Evolutionary conservation across 2,113 vertebrate genomes (phyloP).

Genomic region (Reinhardtius hippoglossoides): DNA sequence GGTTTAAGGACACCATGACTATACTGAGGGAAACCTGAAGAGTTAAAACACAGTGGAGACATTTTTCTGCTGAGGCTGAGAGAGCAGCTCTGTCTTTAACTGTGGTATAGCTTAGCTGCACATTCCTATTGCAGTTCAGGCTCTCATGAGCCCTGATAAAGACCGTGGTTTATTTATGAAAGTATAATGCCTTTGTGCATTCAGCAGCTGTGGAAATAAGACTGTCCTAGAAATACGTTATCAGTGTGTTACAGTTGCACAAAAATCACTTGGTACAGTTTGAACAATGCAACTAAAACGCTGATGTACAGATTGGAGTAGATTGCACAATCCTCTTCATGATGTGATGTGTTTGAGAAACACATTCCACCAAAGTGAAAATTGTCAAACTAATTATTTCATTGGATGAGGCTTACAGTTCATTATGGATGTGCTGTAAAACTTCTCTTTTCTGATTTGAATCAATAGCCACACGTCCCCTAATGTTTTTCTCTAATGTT

Average conservation of each 20-base stretch:
- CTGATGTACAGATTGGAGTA: conserved; percentile 47
- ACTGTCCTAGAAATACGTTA: conserved; percentile 16
- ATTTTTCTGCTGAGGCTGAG: neutral
- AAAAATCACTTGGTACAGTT: conserved; percentile 1
- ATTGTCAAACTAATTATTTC: conserved; percentile 44
- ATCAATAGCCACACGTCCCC: conserved; percentile 50
- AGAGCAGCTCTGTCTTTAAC: neutral
- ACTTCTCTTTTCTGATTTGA: conserved; percentile 30
- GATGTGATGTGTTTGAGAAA: conserved; percentile 27
- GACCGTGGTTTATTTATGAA: conserved; percentile 33
- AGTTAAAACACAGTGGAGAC: neutral
- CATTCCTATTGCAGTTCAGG: neutral
- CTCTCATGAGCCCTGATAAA: conserved; percentile 9
- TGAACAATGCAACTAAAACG: conserved; percentile 41
- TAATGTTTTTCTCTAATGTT: conserved; percentile 64
- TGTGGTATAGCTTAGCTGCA: neutral
- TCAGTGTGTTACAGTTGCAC: conserved; percentile 18
- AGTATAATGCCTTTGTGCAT: conserved; percentile 24
- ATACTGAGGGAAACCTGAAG: neutral
- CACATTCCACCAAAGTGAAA: conserved; percentile 15
- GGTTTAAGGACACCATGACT: neutral
- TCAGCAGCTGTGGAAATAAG: conserved; percentile 22
- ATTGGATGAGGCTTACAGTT: conserved; percentile 42
- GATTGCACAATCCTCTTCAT: conserved; percentile 27
- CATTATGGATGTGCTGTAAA: conserved; percentile 36